A percentile compares a stretch with the other conserved stretches of the same genome.
Conservation (phyloP, 1,140 invertebrate species). For the Drosophila littoralis region DNA sequence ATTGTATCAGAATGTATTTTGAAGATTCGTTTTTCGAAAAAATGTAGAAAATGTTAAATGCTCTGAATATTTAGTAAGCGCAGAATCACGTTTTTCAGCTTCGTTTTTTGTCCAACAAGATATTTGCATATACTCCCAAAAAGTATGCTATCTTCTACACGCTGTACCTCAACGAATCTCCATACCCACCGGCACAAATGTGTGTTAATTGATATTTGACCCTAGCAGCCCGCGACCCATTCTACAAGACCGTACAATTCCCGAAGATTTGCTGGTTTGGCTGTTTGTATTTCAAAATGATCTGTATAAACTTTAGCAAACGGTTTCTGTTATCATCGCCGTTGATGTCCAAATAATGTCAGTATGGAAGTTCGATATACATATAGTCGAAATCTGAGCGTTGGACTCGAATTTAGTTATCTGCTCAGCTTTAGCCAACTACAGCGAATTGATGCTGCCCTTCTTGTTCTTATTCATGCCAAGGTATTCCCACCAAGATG, state of each 20-base stretch:
- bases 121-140: neutral
- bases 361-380: neutral
- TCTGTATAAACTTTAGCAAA: neutral
- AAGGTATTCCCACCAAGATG: slow-evolving; percentile 54
- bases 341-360: neutral
- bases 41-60: too few relatives aligned
- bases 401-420: neutral
- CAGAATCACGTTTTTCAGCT: too few relatives aligned
- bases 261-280: neutral
- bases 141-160: slow-evolving; percentile 6
- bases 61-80: too few relatives aligned
- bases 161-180: too few relatives aligned
- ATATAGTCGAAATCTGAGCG: slow-evolving; percentile 6
- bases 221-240: too few relatives aligned
- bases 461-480: slow-evolving; percentile 54
- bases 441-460: slow-evolving; percentile 28
- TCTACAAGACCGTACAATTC: too few relatives aligned
- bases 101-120: neutral
- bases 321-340: neutral
- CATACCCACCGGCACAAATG: too few relatives aligned
- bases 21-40: too few relatives aligned
- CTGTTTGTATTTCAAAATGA: neutral
- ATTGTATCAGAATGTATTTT: neutral
- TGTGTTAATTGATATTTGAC: too few relatives aligned
- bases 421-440: neutral